These are phyloP conservation scores for Microplitis deprimator DNA, from an alignment of 2,888 invertebrate genomes.

Conservation along the genomic window DNA sequence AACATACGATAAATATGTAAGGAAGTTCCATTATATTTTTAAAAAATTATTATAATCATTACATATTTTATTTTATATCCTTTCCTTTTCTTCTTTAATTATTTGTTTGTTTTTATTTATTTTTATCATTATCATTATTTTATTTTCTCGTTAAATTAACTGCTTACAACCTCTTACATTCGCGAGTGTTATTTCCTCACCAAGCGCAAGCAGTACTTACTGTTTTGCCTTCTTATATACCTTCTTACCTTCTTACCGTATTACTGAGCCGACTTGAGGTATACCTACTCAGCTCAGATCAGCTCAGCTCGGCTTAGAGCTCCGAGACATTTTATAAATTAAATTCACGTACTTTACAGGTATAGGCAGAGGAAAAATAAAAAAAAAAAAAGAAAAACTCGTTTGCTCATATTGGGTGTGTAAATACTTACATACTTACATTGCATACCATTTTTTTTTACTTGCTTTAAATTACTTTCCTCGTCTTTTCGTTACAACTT, in stretches of 20 bases:
- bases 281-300: background rate
- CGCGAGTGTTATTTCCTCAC: background rate
- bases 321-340: background rate
- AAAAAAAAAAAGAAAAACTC: background rate
- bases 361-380: background rate
- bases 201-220: background rate
- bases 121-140: background rate
- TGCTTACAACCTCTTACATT: background rate
- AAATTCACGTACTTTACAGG: background rate
- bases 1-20: background rate
- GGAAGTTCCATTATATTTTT: too few species aligned
- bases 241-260: background rate
- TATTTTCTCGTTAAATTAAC: background rate
- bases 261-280: background rate
- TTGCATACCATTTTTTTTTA: conserved; percentile 8
- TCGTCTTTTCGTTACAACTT: background rate
- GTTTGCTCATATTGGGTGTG: background rate
- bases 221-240: too few species aligned
- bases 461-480: background rate
- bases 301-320: background rate
- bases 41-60: background rate
- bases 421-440: background rate
- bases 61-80: background rate
- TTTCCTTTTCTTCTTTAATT: background rate
- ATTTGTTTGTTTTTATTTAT: background rate